Conservation (phyloP, 1,140 invertebrate species). For the Diorhabda carinulata region DNA sequence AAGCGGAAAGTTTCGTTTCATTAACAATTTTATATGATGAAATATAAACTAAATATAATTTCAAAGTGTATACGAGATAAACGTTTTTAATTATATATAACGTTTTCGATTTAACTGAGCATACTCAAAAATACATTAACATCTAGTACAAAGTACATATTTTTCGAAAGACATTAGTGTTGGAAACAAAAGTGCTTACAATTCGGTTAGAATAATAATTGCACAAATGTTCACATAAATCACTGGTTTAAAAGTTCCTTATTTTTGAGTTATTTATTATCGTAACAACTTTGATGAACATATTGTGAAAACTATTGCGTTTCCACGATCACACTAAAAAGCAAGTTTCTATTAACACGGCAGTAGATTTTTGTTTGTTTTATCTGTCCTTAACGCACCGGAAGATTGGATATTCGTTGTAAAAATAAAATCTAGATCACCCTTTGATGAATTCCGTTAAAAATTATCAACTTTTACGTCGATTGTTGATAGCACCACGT, state of each 20-base stretch:
- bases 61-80: too few relatives aligned
- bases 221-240: slow-evolving; percentile 27
- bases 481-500: slow-evolving; percentile 14
- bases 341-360: slow-evolving; percentile 32
- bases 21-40: too few relatives aligned
- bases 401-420: slow-evolving; percentile 46
- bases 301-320: slow-evolving; percentile 10
- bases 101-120: slow-evolving; percentile 36
- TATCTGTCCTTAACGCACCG: slow-evolving; percentile 30
- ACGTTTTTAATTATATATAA: too few relatives aligned
- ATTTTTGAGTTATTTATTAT: slow-evolving; percentile 26
- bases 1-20: too few relatives aligned
- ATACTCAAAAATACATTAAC: slow-evolving; percentile 29
- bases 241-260: neutral
- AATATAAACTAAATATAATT: too few relatives aligned
- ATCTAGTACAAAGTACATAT: slow-evolving; percentile 28
- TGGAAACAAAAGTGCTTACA: slow-evolving; percentile 27
- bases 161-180: slow-evolving; percentile 26
- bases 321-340: slow-evolving; percentile 17
- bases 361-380: slow-evolving; percentile 35
- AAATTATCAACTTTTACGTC: slow-evolving; percentile 27
- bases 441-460: slow-evolving; percentile 25
- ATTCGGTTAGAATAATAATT: slow-evolving; percentile 27
- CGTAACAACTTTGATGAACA: slow-evolving; percentile 30
- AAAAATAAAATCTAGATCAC: slow-evolving; percentile 48